Conservation (phyloP, 2,888 invertebrate species). For the Isoperla grammatica region DNA sequence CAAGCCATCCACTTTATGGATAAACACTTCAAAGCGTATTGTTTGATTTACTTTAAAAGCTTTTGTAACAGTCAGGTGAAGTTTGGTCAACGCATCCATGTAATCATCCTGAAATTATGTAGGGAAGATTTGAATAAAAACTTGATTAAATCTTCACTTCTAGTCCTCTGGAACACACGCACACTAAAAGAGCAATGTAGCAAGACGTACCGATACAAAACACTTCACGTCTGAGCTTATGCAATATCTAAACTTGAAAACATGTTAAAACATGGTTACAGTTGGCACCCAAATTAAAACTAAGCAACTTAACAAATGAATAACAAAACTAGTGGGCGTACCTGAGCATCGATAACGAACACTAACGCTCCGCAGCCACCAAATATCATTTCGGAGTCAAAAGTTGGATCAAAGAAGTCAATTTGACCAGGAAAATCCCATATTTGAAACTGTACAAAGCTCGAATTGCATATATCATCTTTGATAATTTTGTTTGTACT, state of each 20-base stretch:
- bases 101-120: conserved; percentile 95
- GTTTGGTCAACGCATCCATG: conserved; percentile 87
- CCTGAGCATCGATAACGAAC: conserved; percentile 98
- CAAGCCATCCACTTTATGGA: conserved; percentile 98
- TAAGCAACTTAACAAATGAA: conserved; percentile 4
- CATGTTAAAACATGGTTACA: too few species aligned
- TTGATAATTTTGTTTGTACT: conserved; percentile 98
- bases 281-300: background rate
- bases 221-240: too few species aligned
- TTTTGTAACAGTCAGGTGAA: conserved; percentile 89
- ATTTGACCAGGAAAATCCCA: conserved; percentile 99
- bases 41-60: conserved; percentile 93
- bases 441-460: conserved; percentile 99
- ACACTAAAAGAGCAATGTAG: too few species aligned
- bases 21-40: conserved; percentile 97
- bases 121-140: conserved; percentile 32
- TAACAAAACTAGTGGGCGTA: conserved; percentile 37
- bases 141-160: background rate
- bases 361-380: conserved; percentile 96
- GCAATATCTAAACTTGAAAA: too few species aligned
- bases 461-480: conserved; percentile 94
- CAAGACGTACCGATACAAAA: too few species aligned
- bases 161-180: too few species aligned
- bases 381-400: conserved; percentile 95
- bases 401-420: conserved; percentile 93